Evolutionary conservation across 1,140 invertebrate species (phyloP).

Genomic region (Lerema accius): DNA sequence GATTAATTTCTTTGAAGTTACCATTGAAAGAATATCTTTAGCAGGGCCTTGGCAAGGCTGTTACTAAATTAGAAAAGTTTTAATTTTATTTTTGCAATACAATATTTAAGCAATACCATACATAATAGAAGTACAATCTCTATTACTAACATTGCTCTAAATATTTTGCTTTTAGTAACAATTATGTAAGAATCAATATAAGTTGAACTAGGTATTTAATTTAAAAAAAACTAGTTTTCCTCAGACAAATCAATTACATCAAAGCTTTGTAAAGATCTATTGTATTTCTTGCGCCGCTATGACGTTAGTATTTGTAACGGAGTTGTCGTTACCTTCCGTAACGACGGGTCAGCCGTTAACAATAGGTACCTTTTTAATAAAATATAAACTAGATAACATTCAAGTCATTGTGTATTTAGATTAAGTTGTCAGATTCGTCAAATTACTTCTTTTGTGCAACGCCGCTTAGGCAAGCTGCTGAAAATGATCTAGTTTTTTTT

Average conservation of each 20-base stretch:
- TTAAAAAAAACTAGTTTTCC: not conserved
- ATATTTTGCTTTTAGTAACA: not conserved
- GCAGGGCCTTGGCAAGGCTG: too few species aligned
- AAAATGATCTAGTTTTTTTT: not conserved
- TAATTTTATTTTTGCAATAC: too few species aligned
- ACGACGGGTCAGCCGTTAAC: not conserved
- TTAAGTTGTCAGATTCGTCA: not conserved
- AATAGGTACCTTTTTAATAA: not conserved
- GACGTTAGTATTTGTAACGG: not conserved
- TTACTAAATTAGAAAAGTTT: too few species aligned
- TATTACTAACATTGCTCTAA: not conserved
- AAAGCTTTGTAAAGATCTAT: not conserved
- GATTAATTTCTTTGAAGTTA: too few species aligned
- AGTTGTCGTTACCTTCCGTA: not conserved
- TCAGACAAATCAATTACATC: not conserved
- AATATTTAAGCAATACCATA: too few species aligned
- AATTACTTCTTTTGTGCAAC: not conserved
- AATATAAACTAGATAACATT: not conserved
- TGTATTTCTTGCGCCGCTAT: not conserved
- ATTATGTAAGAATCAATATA: not conserved
- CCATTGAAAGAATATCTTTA: too few species aligned
- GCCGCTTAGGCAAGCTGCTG: not conserved
- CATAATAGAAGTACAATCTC: too few species aligned
- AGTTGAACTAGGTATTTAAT: not conserved
- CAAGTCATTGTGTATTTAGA: not conserved